These are phyloP conservation scores for Ochotona princeps DNA, from an alignment of 2,113 vertebrate species.

Conservation along the genomic window DNA sequence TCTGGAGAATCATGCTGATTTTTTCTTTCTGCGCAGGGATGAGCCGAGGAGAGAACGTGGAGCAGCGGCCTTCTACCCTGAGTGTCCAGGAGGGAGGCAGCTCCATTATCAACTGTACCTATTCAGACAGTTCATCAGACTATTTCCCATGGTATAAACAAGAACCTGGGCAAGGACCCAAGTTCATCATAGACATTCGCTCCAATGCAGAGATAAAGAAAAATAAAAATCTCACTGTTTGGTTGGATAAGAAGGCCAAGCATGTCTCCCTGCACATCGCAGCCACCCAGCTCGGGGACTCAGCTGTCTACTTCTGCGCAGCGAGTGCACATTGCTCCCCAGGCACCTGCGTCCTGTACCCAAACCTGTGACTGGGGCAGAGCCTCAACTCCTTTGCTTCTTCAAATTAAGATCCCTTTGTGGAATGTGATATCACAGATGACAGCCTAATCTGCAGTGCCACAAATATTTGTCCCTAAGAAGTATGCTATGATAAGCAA, in stretches of 20 bases:
- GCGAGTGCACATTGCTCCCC: not conserved
- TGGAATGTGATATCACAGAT: no score
- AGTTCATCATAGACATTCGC: not conserved
- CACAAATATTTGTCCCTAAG: not conserved
- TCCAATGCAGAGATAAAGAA: rapidly evolving
- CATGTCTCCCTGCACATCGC: not conserved
- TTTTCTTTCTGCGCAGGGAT: not conserved
- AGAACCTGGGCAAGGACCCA: slow-evolving; percentile 9
- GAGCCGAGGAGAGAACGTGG: not conserved
- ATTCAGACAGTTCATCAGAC: rapidly evolving
- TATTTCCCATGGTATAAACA: slow-evolving; percentile 71
- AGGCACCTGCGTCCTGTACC: not conserved
- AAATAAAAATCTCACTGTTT: not conserved
- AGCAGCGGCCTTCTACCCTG: not conserved
- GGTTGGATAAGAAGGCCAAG: not conserved
- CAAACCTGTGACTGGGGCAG: not conserved
- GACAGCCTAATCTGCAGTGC: no score
- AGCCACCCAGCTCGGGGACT: not conserved
- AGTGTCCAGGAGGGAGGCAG: not conserved
- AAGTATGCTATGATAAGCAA: not conserved
- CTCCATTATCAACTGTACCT: slow-evolving; percentile 7
- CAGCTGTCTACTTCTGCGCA: slow-evolving; percentile 61
- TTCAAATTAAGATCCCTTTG: no score
- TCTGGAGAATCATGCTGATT: not conserved
- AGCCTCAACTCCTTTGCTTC: not conserved